Base-by-base conservation (phyloP, 1,140 invertebrate genomes). In the Achroia grisella region DNA sequence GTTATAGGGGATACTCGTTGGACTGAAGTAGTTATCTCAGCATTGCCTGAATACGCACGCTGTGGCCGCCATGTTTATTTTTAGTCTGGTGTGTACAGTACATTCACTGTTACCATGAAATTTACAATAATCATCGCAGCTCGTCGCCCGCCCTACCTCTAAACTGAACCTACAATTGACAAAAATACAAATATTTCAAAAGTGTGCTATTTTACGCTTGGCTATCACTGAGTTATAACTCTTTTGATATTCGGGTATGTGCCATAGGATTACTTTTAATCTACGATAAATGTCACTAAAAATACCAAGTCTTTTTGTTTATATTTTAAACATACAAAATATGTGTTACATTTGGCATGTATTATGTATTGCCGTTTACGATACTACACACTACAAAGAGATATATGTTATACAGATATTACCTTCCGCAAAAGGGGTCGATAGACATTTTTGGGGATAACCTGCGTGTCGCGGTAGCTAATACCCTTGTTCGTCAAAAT, bases 91-190 rank as follows among this genome's bases (percentile, higher is more conserved):
- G 60, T 77, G 62, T 77, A 77, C 72, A 76, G 62, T 77, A 77
- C 72, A 76, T 76, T 79, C 69, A 69, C 68, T 70, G 64, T 77
- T 68, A 69, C 73, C 59, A 72, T 76, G 64, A 76, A 77, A 79
- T 79, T 77, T 74, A 73, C 73, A 83, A 56, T 65, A 67, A 77
- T 72, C 72, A 57, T 67, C 61, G 69, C 66, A 57, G 61, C 66
- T 71, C 68, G 66, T 64, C 61, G 63, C 62, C 51, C 63, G 64
- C 65, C 52, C 58, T 62, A 66, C 63, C 52, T 46, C 61, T 65
- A 78, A 70, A 71, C 64, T 59, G 53, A 62, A 64, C 59, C 56
- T 63, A 52, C 65, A 50, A 72, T 76, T 79, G 75, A 75, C 77
- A 77, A 63, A n/a, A 55, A 64, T 70, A 64, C 64, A 62, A 64